Evolutionary conservation across 2,888 invertebrate genomes (phyloP).

Genomic region (Dynastes tityus): DNA sequence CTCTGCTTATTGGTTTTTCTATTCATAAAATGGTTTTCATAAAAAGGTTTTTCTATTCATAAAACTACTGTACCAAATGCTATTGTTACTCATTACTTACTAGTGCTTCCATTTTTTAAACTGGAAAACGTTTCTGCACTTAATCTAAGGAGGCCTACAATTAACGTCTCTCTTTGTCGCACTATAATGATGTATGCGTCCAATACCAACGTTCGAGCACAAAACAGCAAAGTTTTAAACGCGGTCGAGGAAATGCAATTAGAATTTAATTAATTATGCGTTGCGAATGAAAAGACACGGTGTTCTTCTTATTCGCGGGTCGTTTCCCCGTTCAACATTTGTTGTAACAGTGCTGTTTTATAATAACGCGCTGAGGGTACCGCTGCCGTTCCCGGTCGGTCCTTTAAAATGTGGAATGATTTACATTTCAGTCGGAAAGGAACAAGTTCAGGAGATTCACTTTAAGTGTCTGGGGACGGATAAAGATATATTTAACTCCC

Average conservation of each 20-base stretch:
- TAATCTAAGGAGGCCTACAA: constrained; percentile 56
- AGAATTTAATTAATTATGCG: constrained; percentile 72
- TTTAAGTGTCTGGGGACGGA: constrained; percentile 41
- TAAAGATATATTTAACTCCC: constrained; percentile 39
- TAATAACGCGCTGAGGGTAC: constrained; percentile 33
- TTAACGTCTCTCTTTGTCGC: constrained; percentile 70
- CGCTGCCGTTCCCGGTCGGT: constrained; percentile 6
- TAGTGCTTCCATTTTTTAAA: neutral
- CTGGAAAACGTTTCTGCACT: neutral
- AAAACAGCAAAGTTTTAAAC: constrained; percentile 69
- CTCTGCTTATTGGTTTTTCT: too few species aligned
- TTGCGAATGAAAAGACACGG: constrained; percentile 64
- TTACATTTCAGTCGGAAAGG: constrained; percentile 58
- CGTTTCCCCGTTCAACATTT: constrained; percentile 34
- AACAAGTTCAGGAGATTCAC: constrained; percentile 33
- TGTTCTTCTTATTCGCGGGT: constrained; percentile 41
- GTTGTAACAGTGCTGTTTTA: constrained; percentile 18
- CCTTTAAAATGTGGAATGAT: constrained; percentile 56
- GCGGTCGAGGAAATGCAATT: constrained; percentile 68
- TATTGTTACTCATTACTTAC: too few species aligned
- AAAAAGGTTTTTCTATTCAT: too few species aligned
- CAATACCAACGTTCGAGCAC: constrained; percentile 66
- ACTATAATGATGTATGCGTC: constrained; percentile 69
- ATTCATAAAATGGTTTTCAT: too few species aligned
- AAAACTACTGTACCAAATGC: too few species aligned